Conservation (phyloP, 2,888 invertebrate species). For the Aphodius granarius region DNA sequence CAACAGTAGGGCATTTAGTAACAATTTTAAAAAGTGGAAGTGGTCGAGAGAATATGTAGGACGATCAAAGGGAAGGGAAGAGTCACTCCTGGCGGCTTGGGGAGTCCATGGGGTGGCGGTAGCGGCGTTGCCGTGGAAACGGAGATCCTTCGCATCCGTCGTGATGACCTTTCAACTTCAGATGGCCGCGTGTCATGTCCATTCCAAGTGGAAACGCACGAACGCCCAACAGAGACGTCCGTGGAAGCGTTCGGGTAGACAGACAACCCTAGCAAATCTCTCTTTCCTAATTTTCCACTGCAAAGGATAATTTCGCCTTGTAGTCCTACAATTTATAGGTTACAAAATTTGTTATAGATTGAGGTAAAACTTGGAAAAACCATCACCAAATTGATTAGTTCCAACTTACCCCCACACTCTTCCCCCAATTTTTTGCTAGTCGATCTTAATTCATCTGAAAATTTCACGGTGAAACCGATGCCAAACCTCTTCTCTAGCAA, state of each 20-base stretch:
- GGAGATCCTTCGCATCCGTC: slow-evolving; percentile 37
- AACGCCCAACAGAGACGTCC: background rate
- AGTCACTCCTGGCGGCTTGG: background rate
- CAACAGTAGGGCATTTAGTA: too few species aligned
- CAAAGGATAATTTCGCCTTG: too few species aligned
- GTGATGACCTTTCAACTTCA: slow-evolving; percentile 53
- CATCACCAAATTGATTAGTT: background rate
- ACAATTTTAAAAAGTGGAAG: background rate
- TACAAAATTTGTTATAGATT: too few species aligned
- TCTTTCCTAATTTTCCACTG: background rate
- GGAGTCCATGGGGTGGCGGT: background rate
- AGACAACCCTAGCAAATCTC: background rate
- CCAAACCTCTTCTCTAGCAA: background rate
- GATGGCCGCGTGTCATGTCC: slow-evolving; percentile 44
- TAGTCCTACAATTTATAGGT: too few species aligned
- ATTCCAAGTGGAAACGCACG: background rate
- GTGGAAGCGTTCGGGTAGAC: background rate
- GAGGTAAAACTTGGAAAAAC: too few species aligned
- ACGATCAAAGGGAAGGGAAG: slow-evolving; percentile 17
- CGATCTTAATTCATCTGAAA: background rate
- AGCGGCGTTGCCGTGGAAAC: slow-evolving; percentile 18
- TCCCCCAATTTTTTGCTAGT: background rate
- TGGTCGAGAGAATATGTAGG: background rate
- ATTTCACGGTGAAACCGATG: background rate
- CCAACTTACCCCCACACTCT: background rate